phyloP scores from a whole-genome alignment of 2,113 vertebrate genomes.

The Rattus norvegicus region DNA sequence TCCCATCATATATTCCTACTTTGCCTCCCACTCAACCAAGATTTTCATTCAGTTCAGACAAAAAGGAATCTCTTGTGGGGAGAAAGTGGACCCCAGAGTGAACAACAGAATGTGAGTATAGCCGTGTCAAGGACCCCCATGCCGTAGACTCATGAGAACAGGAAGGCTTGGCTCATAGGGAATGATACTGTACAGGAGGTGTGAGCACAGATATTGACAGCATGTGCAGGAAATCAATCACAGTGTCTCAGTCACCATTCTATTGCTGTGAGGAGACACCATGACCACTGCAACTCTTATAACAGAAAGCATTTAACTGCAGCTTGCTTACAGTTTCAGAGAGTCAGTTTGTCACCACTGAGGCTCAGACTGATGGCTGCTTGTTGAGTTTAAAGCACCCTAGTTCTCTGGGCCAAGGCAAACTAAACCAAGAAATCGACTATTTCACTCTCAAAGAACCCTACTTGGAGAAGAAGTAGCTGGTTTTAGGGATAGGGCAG shows the following conservation, averaged over 20 bases:
- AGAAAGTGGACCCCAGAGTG: neutral
- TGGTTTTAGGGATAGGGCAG: neutral
- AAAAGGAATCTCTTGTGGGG: neutral
- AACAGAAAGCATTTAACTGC: neutral
- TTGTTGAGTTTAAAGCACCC: neutral
- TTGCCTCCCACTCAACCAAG: neutral
- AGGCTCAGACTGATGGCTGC: neutral
- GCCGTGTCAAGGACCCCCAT: neutral
- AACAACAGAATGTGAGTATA: neutral
- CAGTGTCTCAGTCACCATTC: neutral
- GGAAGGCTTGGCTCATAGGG: too few species aligned
- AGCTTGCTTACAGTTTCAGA: neutral
- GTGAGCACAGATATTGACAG: neutral
- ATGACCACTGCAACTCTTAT: neutral
- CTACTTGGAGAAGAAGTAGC: neutral
- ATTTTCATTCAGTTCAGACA: neutral
- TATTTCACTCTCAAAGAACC: neutral
- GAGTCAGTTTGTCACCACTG: neutral
- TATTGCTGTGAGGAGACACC: neutral
- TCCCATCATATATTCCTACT: neutral
- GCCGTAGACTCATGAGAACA: neutral
- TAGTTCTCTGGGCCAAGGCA: neutral
- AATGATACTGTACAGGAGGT: too few species aligned
- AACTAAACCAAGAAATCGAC: neutral
- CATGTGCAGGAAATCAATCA: neutral